Evolutionary conservation across 2,888 invertebrate species (phyloP).

Genomic region (Mesochorus sp.): DNA sequence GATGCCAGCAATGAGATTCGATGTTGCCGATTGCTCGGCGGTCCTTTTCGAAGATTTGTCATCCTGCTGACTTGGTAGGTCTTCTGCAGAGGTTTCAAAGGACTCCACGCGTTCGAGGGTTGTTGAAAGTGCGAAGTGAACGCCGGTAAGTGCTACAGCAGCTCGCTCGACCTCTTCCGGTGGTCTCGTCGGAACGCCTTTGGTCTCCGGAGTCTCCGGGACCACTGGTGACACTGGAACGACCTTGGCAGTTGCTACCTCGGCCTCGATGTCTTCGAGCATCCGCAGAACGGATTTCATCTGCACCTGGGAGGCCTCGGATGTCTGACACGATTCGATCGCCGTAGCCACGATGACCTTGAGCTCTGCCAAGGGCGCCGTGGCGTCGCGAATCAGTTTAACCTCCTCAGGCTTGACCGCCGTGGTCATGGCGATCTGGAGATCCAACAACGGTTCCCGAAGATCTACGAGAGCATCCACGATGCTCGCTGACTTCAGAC

Average conservation of each 20-base stretch:
- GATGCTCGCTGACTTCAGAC: conserved; percentile 72
- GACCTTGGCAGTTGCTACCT: conserved; percentile 59
- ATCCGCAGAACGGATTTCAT: conserved; percentile 68
- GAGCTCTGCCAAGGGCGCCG: conserved; percentile 85
- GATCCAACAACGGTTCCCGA: conserved; percentile 73
- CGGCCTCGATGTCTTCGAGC: conserved; percentile 72
- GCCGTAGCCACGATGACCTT: conserved; percentile 87
- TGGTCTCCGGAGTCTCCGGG: conserved; percentile 3
- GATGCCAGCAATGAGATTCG: conserved; percentile 67
- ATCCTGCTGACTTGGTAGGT: neutral
- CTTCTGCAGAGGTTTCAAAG: conserved; percentile 4
- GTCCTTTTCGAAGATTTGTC: neutral
- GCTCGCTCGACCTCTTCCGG: conserved; percentile 67
- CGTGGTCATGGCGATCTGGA: conserved; percentile 70
- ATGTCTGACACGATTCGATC: conserved; percentile 85
- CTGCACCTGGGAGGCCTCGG: conserved; percentile 60
- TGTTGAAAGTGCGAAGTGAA: conserved; percentile 74
- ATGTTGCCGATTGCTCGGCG: conserved; percentile 45
- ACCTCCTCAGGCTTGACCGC: conserved; percentile 81
- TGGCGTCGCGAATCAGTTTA: conserved; percentile 84
- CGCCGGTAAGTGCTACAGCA: conserved; percentile 70
- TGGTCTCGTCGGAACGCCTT: conserved; percentile 52
- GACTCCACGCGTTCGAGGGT: conserved; percentile 66
- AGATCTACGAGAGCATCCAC: conserved; percentile 73
- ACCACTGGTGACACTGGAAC: neutral